A percentile compares a stretch with the other conserved stretches of the same genome.
Conservation (phyloP, 2,113 vertebrate genomes). For the Phodopus roborovskii region DNA sequence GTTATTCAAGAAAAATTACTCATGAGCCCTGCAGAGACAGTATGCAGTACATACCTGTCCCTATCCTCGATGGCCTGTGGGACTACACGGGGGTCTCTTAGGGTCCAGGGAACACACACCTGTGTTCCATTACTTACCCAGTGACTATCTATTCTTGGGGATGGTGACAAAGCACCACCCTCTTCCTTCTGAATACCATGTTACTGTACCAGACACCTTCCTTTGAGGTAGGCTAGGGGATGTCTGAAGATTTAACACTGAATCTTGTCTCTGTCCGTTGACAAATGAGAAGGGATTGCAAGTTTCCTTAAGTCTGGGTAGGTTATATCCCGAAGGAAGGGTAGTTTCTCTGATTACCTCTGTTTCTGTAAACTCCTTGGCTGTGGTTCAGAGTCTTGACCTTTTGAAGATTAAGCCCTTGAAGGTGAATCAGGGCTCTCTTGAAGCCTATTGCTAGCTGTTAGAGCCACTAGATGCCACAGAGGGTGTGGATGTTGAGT, state of each 20-base stretch:
- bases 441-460: not conserved
- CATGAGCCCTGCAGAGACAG: not conserved
- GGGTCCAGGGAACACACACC: not conserved
- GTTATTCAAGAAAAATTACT: not conserved
- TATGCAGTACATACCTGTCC: not conserved
- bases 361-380: not conserved
- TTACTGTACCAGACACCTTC: not conserved
- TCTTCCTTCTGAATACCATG: not conserved
- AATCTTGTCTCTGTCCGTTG: not conserved
- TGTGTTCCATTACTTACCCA: not conserved
- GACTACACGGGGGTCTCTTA: no score
- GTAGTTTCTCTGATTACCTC: not conserved
- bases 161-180: no score
- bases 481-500: slow-evolving; percentile 46
- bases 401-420: slow-evolving; percentile 31
- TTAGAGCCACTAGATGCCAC: not conserved
- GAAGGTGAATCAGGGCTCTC: not conserved
- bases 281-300: not conserved
- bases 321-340: not conserved
- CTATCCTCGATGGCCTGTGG: not conserved
- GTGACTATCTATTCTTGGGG: not conserved
- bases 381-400: not conserved
- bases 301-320: slow-evolving; percentile 17
- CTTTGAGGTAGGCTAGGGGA: not conserved
- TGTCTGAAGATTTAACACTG: slow-evolving; percentile 7